phyloP scores from a whole-genome alignment of 2,113 vertebrate genomes.

The Lampris incognitus region DNA sequence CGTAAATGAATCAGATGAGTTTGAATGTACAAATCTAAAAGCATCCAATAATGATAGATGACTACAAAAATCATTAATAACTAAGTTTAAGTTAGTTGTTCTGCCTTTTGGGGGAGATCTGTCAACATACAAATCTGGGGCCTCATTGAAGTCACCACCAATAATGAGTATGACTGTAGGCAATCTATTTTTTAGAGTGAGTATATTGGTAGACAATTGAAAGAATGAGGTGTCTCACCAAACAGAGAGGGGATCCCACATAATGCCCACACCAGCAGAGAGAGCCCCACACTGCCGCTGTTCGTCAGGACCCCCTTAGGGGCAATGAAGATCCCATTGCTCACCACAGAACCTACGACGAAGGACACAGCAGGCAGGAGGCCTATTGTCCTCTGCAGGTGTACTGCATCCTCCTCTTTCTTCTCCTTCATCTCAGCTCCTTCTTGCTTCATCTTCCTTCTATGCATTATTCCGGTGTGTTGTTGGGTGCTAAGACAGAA shows the following conservation, averaged over 20 bases:
- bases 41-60: too few relatives aligned
- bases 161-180: too few relatives aligned
- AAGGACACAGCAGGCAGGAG: slow-evolving; percentile 83
- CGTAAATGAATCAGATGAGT: too few relatives aligned
- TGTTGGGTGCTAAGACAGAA: neutral
- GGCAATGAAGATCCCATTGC: slow-evolving; percentile 92
- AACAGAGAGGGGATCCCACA: slow-evolving; percentile 87
- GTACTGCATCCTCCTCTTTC: slow-evolving; percentile 63
- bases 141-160: too few relatives aligned
- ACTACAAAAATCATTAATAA: too few relatives aligned
- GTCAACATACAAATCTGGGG: too few relatives aligned
- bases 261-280: slow-evolving; percentile 86
- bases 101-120: too few relatives aligned
- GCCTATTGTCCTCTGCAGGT: slow-evolving; percentile 84
- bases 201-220: too few relatives aligned
- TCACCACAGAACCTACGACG: slow-evolving; percentile 88
- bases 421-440: slow-evolving; percentile 12
- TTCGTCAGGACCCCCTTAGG: slow-evolving; percentile 90
- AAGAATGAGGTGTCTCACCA: slow-evolving; percentile 77
- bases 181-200: too few relatives aligned
- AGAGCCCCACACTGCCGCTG: slow-evolving; percentile 87
- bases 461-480: slow-evolving; percentile 38
- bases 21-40: too few relatives aligned
- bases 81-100: too few relatives aligned
- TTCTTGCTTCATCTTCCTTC: slow-evolving; percentile 18